Conservation (phyloP, 2,888 invertebrate species). For the Cryptus viduatorius region DNA sequence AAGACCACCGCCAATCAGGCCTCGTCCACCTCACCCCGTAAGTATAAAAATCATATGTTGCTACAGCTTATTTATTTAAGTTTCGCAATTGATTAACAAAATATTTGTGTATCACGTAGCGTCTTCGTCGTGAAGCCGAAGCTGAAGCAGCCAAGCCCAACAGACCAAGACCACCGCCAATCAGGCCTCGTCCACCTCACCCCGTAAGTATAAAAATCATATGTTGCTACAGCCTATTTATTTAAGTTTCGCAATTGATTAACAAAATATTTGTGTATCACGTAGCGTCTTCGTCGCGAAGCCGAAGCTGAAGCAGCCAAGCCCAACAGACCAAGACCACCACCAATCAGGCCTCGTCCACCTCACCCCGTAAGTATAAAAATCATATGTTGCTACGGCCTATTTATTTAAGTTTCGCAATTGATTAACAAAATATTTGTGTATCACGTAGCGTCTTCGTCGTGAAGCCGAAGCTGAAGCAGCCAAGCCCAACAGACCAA, state of each 20-base stretch:
- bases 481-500: constrained; percentile 44
- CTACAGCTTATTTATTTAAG: neutral
- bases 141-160: neutral
- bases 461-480: constrained; percentile 63
- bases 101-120: neutral
- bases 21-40: neutral
- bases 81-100: neutral
- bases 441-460: constrained; percentile 54
- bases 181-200: neutral
- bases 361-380: constrained; percentile 66
- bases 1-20: constrained; percentile 18
- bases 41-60: neutral
- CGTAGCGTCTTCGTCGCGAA: constrained; percentile 65
- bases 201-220: neutral
- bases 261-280: neutral
- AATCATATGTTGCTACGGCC: neutral
- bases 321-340: constrained; percentile 46
- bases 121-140: neutral
- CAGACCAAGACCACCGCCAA: too few relatives aligned
- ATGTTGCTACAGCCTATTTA: neutral
- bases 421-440: neutral
- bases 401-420: too few relatives aligned
- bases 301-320: constrained; percentile 55
- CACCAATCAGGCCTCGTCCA: constrained; percentile 60
- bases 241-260: neutral